Conservation (phyloP, 2,113 vertebrate species). For the Pheucticus melanocephalus region DNA sequence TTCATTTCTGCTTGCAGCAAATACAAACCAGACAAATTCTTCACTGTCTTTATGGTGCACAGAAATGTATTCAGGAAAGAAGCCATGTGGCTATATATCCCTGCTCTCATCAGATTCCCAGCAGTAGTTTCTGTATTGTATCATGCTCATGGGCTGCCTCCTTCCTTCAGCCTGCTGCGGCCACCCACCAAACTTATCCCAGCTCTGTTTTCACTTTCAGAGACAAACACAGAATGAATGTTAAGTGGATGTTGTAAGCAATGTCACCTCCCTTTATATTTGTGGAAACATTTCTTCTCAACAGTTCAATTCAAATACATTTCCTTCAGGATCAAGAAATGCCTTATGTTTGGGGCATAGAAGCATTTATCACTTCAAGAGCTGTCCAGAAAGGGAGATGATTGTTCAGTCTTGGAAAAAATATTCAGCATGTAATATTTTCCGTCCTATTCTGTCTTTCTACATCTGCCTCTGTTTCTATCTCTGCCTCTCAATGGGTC, state of each 20-base stretch:
- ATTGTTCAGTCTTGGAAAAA: background rate
- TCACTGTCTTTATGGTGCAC: background rate
- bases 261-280: background rate
- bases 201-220: background rate
- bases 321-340: background rate
- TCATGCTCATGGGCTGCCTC: background rate
- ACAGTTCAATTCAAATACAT: background rate
- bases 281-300: background rate
- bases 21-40: background rate
- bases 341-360: background rate
- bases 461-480: background rate
- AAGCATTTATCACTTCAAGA: background rate
- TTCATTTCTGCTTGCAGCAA: background rate
- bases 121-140: background rate
- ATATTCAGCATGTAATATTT: background rate
- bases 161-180: background rate
- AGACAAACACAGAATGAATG: background rate
- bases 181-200: background rate
- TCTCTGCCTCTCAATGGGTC: background rate
- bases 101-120: background rate
- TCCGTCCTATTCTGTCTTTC: background rate
- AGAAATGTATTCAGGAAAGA: background rate
- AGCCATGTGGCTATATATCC: background rate
- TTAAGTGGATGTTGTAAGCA: background rate
- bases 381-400: background rate